Evolutionary conservation across 2,888 invertebrate species (phyloP).

Genomic region (Xiphydria camelus): DNA sequence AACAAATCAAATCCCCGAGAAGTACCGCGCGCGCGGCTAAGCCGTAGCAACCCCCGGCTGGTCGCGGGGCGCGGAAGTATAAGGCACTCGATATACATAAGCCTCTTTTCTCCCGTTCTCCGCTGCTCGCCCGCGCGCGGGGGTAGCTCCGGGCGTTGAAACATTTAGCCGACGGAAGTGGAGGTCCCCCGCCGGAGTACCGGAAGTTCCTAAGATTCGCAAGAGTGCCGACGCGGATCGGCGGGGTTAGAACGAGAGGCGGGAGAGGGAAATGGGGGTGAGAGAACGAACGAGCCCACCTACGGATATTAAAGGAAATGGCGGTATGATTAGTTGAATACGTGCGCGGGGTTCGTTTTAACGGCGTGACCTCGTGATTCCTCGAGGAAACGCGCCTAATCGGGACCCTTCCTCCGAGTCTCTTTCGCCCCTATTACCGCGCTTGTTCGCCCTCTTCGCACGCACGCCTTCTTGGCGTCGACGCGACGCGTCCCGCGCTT

Average conservation of each 20-base stretch:
- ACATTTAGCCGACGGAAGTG: constrained; percentile 48
- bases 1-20: neutral
- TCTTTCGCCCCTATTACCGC: too few relatives aligned
- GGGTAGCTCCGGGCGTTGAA: constrained; percentile 35
- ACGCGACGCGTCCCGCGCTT: too few relatives aligned
- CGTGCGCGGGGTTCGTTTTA: constrained; percentile 53
- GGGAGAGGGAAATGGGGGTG: constrained; percentile 23
- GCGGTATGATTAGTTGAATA: constrained; percentile 59
- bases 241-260: constrained; percentile 17
- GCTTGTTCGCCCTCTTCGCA: too few relatives aligned
- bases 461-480: too few relatives aligned
- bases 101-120: constrained; percentile 23
- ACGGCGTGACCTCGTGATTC: constrained; percentile 31
- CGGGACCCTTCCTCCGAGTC: too few relatives aligned
- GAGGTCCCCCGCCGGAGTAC: constrained; percentile 42
- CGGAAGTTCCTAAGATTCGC: constrained; percentile 54
- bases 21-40: neutral
- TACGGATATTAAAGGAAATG: constrained; percentile 59
- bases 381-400: too few relatives aligned
- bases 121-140: constrained; percentile 14
- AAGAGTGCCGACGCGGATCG: constrained; percentile 35
- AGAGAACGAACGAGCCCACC: constrained; percentile 31
- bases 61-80: constrained; percentile 2
- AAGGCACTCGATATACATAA: constrained; percentile 22
- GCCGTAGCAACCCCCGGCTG: too few relatives aligned